Conservation (phyloP, 2,888 invertebrate species). For the Muschampia staudingeri region DNA sequence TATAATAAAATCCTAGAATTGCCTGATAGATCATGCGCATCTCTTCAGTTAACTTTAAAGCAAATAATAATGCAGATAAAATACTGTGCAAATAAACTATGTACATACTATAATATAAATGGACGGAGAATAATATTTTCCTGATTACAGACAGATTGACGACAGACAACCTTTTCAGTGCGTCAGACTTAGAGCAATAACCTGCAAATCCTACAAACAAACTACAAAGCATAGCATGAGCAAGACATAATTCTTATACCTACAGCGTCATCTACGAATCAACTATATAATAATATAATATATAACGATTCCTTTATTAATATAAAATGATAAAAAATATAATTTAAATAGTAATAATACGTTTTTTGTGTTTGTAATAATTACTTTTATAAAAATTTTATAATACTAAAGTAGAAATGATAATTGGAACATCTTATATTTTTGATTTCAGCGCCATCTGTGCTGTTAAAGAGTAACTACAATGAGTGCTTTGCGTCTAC, state of each 20-base stretch:
- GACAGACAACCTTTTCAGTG: conserved; percentile 12
- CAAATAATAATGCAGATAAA: conserved; percentile 56
- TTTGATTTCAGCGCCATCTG: too few species aligned
- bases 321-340: too few species aligned
- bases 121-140: not conserved
- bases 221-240: too few species aligned
- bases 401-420: too few species aligned
- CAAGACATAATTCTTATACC: too few species aligned
- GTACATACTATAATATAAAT: not conserved
- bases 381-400: too few species aligned
- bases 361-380: too few species aligned
- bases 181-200: not conserved
- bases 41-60: conserved; percentile 41
- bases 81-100: conserved; percentile 40
- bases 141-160: conserved; percentile 3
- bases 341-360: too few species aligned
- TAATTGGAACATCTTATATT: not conserved
- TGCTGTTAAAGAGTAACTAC: too few species aligned
- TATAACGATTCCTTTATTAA: too few species aligned
- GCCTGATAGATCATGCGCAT: conserved; percentile 27
- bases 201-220: conserved; percentile 1
- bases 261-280: conserved; percentile 20
- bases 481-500: not conserved
- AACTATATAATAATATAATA: too few species aligned
- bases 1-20: not conserved